Evolutionary conservation across 37 sponge, comb jelly and placozoan species (phyloP), one percentile per base, ranked within the genome.

Genomic region (Chondrosia reniformis): DNA sequence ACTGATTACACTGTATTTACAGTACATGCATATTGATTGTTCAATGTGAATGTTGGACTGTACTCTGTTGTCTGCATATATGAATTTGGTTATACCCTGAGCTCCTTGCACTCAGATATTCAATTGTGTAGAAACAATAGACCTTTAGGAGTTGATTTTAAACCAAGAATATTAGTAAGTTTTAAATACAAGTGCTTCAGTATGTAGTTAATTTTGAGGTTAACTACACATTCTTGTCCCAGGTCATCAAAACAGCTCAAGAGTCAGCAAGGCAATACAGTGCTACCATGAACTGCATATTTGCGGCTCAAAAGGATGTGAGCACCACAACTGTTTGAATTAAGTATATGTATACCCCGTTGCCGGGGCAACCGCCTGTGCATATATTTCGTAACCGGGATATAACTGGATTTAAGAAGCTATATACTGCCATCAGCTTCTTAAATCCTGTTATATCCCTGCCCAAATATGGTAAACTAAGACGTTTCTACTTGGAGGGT

Each of bases 251-350:
- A 54, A 59, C 85, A 44, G 80, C 85, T 21, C 45, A 77, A 4
- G 97, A 97, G 56, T 61, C 79, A 15, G 83, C 91, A 4, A 32
- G 57, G 12, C 92, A 93, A 61, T 94, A 97, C 75, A 78, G 88
- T 25, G 62, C 89, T 3, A 91, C 74, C 1, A 91, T 97, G 92
- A 97, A 94, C 84, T 88, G 92, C 54, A 91, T 97, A 79, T 97
- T 97, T 88, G 94, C 94, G 52, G 94, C 97, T 2, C 94, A 94
- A 64, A 97, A 97, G 58, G 79, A 90, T 67, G 94, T 93, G 73
- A 67, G 80, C 37, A 5, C 10, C 10, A 49, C 52, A 10, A 10
- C 10, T 49, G 15, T 19, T 19, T 15, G 15, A 49, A 49, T 15
- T 49, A 15, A 49, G n/a, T n/a, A n/a, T n/a, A n/a, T n/a, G n/a